Evolutionary conservation across 2,797 vertebrate species (phyloP).

Genomic region (Gallinago nigripennis): DNA sequence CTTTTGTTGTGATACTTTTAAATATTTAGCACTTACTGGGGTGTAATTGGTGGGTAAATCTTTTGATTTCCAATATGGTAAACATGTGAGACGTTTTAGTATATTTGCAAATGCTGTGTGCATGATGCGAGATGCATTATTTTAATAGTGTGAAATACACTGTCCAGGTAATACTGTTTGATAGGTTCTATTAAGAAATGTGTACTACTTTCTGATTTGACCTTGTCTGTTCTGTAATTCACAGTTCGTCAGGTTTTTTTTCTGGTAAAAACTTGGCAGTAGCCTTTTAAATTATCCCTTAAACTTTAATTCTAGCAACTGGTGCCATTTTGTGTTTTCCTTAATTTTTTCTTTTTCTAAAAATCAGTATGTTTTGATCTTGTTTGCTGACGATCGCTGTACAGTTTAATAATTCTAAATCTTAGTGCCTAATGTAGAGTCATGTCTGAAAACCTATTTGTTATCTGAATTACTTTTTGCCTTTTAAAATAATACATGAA

Average conservation of each 20-base stretch:
- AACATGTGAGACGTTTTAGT: background rate
- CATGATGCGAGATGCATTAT: background rate
- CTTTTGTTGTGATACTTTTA: background rate
- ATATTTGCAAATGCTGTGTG: background rate
- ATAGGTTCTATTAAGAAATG: background rate
- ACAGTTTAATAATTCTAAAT: background rate
- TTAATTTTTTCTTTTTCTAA: background rate
- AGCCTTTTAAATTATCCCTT: background rate
- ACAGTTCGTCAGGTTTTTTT: background rate
- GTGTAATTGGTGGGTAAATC: background rate
- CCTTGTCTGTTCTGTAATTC: background rate
- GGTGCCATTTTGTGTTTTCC: accelerated
- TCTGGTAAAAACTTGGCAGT: background rate
- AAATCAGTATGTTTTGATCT: background rate
- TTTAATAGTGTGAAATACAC: background rate
- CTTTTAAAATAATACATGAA: background rate
- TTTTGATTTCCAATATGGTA: background rate
- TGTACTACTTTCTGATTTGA: background rate
- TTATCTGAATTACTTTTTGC: background rate
- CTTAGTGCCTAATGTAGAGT: background rate
- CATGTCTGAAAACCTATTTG: background rate
- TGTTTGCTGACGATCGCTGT: background rate
- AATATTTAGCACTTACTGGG: background rate
- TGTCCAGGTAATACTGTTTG: background rate
- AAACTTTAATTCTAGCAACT: background rate